Evolutionary conservation across 2,113 vertebrate genomes (phyloP), one percentile per base, ranked within the genome.

Genomic region (Potamarius usumacintae): DNA sequence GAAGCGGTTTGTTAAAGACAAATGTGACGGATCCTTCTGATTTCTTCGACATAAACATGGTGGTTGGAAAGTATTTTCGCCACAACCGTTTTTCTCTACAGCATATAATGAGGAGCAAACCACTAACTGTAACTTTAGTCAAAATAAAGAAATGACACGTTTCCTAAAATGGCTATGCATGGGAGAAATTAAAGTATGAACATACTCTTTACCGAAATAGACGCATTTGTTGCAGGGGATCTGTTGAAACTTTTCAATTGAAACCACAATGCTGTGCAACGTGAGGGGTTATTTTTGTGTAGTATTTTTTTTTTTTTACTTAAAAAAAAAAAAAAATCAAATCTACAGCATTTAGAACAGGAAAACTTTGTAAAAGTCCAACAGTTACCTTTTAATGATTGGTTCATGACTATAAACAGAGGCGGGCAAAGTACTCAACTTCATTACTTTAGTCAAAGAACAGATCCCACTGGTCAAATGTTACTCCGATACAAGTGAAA

Each of bases 71-170:
- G 63, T 18, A 50, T 53, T 72, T 69, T 53, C 34, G 22, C 78
- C 78, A 69, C 79, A 62, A 48, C 77, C 77, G 20, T 71, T 81
- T 71, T 81, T 42, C 62, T 57, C 25, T 34, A 62, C 78, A 82
- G 63, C 30, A 58, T 57, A 71, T 86, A 86, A 81, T 81, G n/a
- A 81, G 53, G 30, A 48, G 63, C 79, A 60, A 34, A 55, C 65
- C 34, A 58, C 30, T 50, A 58, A n/a, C 22, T 48, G n/a, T 50
- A 69, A 27, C 34, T 58, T 42, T 30, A 30, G 60, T 57, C 79
- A 22, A 82, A 82, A 82, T 63, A 81, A 42, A 69, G 55, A 86
- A 82, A 71, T 72, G 34, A 27, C 53, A 82, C 22, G 18, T 48
- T 72, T 72, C 52, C 63, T 25, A 72, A 60, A 82, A 71, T 55